Conservation (phyloP, 2,888 invertebrate species). For the Cheilosia vulpina region DNA sequence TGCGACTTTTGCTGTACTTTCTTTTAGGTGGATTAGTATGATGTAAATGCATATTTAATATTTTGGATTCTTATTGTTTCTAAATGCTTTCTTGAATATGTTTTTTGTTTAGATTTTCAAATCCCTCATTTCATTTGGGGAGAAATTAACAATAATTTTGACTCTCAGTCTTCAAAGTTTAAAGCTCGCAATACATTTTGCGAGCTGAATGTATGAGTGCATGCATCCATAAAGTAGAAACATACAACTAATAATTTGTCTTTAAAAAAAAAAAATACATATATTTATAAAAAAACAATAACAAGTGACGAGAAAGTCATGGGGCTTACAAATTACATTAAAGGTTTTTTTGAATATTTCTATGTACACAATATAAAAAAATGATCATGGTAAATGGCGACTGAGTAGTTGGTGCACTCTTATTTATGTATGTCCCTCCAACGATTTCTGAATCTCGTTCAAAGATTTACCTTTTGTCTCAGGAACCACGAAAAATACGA, state of each 20-base stretch:
- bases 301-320: constrained; percentile 60
- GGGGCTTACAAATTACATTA: constrained; percentile 39
- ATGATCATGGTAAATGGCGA: constrained; percentile 34
- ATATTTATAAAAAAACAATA: constrained; percentile 45
- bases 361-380: constrained; percentile 27
- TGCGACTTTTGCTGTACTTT: neutral
- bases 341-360: constrained; percentile 30
- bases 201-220: constrained; percentile 65
- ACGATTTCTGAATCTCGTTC: constrained; percentile 81
- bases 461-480: constrained; percentile 85
- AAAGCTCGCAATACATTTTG: constrained; percentile 42
- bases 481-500: constrained; percentile 87
- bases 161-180: constrained; percentile 71
- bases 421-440: constrained; percentile 76
- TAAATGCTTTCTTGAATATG: constrained; percentile 63
- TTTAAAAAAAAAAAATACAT: constrained; percentile 52
- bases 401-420: constrained; percentile 10
- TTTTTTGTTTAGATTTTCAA: constrained; percentile 38
- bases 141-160: constrained; percentile 59
- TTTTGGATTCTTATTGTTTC: constrained; percentile 37
- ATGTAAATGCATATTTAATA: constrained; percentile 52
- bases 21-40: constrained; percentile 21
- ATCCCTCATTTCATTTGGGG: constrained; percentile 11
- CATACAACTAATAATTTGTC: constrained; percentile 47
- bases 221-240: constrained; percentile 50